A percentile compares a stretch with the other conserved stretches of the same genome.
Conservation (phyloP, 2,888 invertebrate genomes). For the Rhorus exstirpatorius region DNA sequence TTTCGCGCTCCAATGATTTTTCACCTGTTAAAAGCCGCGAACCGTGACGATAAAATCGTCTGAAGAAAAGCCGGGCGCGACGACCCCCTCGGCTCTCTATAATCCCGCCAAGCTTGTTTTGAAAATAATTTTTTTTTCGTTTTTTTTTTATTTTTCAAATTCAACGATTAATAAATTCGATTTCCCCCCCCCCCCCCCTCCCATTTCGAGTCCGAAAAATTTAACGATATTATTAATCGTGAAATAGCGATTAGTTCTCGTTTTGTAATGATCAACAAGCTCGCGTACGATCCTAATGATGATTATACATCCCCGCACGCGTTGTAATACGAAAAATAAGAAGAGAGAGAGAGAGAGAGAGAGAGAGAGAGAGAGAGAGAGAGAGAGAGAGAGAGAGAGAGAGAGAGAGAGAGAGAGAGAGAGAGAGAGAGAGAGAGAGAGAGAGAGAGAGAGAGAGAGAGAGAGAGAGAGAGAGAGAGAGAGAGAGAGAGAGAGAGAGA, state of each 20-base stretch:
- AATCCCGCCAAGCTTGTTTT: no score
- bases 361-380: not conserved
- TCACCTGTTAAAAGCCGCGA: constrained; percentile 73
- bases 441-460: no score
- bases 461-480: not conserved
- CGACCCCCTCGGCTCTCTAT: no score
- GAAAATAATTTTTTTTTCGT: no score
- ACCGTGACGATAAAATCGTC: constrained; percentile 39
- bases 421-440: no score
- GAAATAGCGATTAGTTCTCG: constrained; percentile 40
- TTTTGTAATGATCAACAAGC: not conserved
- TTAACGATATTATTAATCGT: not conserved
- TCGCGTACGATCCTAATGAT: constrained; percentile 47
- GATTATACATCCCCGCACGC: constrained; percentile 31
- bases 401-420: no score
- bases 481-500: not conserved
- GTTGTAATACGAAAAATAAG: constrained; percentile 45
- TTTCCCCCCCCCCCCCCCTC: no score
- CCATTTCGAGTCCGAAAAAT: no score
- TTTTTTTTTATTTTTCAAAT: no score
- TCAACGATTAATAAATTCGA: no score
- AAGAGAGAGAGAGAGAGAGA: constrained; percentile 22
- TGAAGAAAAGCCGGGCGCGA: constrained; percentile 42
- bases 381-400: not conserved
- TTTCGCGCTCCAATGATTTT: constrained; percentile 78